Evolutionary conservation across 2,888 invertebrate species (phyloP), one percentile per base, ranked within the genome.

Genomic region (Criorhina ranunculi): DNA sequence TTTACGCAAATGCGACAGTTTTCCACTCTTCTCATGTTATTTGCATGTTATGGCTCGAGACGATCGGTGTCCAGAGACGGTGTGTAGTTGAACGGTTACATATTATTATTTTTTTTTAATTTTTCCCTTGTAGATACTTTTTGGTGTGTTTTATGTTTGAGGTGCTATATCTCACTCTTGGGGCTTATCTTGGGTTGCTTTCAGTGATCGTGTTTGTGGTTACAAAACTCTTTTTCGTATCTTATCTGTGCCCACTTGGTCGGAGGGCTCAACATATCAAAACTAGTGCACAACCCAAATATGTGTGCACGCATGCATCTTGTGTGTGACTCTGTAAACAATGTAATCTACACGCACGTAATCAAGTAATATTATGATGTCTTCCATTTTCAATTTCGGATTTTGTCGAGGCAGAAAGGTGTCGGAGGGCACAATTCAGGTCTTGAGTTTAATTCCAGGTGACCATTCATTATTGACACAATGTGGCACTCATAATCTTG

Each of bases 1-100:
- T 79, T 87, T 83, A 79, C 75, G 86, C 86, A 85, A 85, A 85
- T 85, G 85, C 85, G 85, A 85, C 85, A 85, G 40, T 85, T 85
- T 85, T 80, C 80, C 80, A 78, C 59, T 66, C 70, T 60, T 75
- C 51, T 53, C 51, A 49, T 85, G 85, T 85, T 76, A 85, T 85
- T 85, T 85, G 85, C 85, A 85, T 85, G 85, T 85, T 66, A 67
- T 69, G 69, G 42, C 55, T 55, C 46, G 66, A 66, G 62, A 69
- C 57, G 35, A 66, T 70, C 44, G 75, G 46, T 73, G 66, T 55
- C 64, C 46, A 67, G 9, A 42, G 19, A 73, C 53, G 60, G 29
- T 44, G 29, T 24, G 15, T 19, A 12, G 53, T 44, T 69, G 37
- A 72, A 40, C 24, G 75, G 57, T 72, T 69, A 51, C 42, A 62